These are phyloP conservation scores for Caprella mutica DNA, from an alignment of 2,888 invertebrate genomes.

Conservation along the genomic window DNA sequence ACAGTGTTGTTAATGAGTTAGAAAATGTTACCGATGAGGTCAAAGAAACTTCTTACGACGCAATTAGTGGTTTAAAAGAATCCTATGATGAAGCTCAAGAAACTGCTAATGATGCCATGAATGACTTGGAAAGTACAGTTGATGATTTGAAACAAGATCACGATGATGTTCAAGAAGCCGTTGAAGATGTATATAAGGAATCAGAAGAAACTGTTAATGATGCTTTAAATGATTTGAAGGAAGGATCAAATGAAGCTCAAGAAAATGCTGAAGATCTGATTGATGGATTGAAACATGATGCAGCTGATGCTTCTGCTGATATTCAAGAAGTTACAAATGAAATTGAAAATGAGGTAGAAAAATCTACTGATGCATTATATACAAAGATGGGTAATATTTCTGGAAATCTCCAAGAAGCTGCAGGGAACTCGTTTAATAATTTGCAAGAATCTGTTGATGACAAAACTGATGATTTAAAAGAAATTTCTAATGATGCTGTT, in stretches of 20 bases:
- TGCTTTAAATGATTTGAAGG: background rate
- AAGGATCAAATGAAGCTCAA: background rate
- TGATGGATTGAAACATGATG: background rate
- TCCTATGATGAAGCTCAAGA: background rate
- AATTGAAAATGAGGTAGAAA: background rate
- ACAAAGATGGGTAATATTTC: too few relatives aligned
- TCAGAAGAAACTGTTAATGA: background rate
- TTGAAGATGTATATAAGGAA: background rate
- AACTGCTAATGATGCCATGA: background rate
- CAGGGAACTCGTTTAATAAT: too few relatives aligned
- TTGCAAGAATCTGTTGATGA: too few relatives aligned
- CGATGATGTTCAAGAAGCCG: background rate
- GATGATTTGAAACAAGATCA: background rate
- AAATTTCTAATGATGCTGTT: too few relatives aligned
- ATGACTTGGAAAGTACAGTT: background rate
- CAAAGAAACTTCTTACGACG: background rate
- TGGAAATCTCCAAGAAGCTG: too few relatives aligned
- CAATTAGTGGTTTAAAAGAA: background rate
- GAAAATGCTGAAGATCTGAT: background rate
- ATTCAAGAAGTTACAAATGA: background rate
- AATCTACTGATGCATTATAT: background rate
- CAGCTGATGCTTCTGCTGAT: background rate
- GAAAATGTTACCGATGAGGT: slow-evolving; percentile 7
- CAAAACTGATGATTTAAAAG: too few relatives aligned
- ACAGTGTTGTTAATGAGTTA: background rate